Percentiles rank a stretch among this genome's conserved stretches.
Evolutionary conservation across 2,888 invertebrate species (phyloP).

Genomic region (Argyresthia goedartella): DNA sequence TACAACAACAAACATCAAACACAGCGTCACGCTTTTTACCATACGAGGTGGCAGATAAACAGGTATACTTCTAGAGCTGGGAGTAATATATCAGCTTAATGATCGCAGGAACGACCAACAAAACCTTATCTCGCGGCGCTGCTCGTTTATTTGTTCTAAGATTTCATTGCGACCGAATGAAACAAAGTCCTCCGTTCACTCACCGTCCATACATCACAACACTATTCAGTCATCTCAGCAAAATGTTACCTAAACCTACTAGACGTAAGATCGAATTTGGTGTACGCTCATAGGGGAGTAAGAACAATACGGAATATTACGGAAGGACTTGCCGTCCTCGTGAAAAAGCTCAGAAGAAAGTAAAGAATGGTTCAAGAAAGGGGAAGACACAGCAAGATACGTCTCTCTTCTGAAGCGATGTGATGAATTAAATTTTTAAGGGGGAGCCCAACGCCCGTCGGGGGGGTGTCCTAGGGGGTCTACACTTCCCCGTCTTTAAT

Average conservation of each 20-base stretch:
- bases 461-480: conserved; percentile 49
- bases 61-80: neutral
- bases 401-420: conserved; percentile 30
- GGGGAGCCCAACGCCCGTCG: conserved; percentile 39
- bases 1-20: no score
- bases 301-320: no score
- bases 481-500: conserved; percentile 60
- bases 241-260: neutral
- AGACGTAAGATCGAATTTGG: conserved; percentile 10
- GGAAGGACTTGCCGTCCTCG: conserved; percentile 30
- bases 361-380: conserved; percentile 66
- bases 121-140: conserved; percentile 52
- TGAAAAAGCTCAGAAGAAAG: conserved; percentile 68
- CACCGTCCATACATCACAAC: conserved; percentile 27
- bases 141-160: conserved; percentile 67
- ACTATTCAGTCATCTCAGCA: neutral
- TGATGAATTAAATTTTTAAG: conserved; percentile 71
- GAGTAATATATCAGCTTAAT: neutral
- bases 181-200: conserved; percentile 47
- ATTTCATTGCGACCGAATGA: conserved; percentile 63
- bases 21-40: no score
- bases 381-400: conserved; percentile 63
- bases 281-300: neutral
- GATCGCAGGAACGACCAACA: conserved; percentile 37
- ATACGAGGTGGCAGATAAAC: no score